Base-by-base conservation (phyloP, 2,888 invertebrate species). In the Megamerina dolium region DNA sequence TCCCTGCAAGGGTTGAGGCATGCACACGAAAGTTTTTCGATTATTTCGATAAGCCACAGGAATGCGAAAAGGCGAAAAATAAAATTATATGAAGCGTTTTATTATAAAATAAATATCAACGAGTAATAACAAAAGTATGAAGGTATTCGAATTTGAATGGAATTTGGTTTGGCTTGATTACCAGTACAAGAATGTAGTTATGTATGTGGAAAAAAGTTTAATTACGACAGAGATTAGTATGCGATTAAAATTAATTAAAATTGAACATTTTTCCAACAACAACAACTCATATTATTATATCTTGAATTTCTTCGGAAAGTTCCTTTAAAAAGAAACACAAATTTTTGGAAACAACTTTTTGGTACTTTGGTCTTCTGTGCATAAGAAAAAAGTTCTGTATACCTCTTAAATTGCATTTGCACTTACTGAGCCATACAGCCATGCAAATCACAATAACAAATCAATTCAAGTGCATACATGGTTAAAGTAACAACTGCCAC, bases 61-160 rank as follows among this genome's bases (percentile, higher is more conserved):
- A 55, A 61, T 52, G 60, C n/a, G n/a, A n/a, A n/a, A n/a, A 56
- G 61, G 56, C 56, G 59, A 57, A 63, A 59, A 61, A 59, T 59
- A 61, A 64, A 66, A 64, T 66, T 64, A 64, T 64, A 64, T 64
- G 64, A 64, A 64, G 63, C 64, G 65, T 64, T 66, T 64, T 65
- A 64, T 64, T 64, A 64, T 64, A 60, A 61, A 64, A 63, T 60
- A 61, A 65, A 64, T 62, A 62, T 59, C 18, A 16, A 8, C 27
- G 18, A 37, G 8, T 33, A 18, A 54, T 55, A 58, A 18, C 4
- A 21, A 10, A 16, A 37, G 33, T 27, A 17, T 17, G 33, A n/a
- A n/a, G n/a, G n/a, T n/a, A n/a, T n/a, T n/a, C n/a, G n/a, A n/a
- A n/a, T n/a, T n/a, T n/a, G n/a, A n/a, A n/a, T n/a, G n/a, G n/a